phyloP scores from a whole-genome alignment of 35 echinoderm and acorn worm species.

The Patiria miniata region DNA sequence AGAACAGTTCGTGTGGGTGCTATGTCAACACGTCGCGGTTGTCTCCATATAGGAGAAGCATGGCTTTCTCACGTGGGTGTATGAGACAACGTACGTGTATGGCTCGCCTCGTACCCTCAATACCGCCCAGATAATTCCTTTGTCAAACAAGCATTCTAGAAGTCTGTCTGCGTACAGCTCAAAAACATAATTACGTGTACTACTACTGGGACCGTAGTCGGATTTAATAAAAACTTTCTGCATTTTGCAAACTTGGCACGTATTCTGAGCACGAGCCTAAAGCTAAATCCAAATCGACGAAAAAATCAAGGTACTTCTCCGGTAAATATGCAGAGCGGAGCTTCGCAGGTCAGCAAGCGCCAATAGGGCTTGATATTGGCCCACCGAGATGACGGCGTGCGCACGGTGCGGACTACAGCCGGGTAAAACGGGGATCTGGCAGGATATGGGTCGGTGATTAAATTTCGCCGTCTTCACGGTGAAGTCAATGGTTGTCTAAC shows the following conservation, averaged over 20 bases:
- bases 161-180: too few relatives aligned
- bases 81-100: too few relatives aligned
- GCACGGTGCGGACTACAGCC: neutral
- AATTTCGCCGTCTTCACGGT: neutral
- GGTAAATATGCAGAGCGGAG: neutral
- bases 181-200: too few relatives aligned
- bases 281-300: too few relatives aligned
- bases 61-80: too few relatives aligned
- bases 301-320: neutral
- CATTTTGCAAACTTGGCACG: neutral
- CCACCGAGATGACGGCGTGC: neutral
- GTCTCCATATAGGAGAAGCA: too few relatives aligned
- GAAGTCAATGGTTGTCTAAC: conserved; percentile 8
- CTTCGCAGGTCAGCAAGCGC: neutral
- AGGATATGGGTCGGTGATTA: neutral
- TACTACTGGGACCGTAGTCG: neutral
- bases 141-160: too few relatives aligned
- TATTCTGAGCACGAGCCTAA: neutral
- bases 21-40: too few relatives aligned
- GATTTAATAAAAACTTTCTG: neutral
- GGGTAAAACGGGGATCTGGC: neutral
- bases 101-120: too few relatives aligned
- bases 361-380: neutral
- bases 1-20: too few relatives aligned
- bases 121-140: too few relatives aligned